These are phyloP conservation scores for Ctenopoma multispine DNA, from an alignment of 2,797 vertebrate genomes.

Conservation along the genomic window DNA sequence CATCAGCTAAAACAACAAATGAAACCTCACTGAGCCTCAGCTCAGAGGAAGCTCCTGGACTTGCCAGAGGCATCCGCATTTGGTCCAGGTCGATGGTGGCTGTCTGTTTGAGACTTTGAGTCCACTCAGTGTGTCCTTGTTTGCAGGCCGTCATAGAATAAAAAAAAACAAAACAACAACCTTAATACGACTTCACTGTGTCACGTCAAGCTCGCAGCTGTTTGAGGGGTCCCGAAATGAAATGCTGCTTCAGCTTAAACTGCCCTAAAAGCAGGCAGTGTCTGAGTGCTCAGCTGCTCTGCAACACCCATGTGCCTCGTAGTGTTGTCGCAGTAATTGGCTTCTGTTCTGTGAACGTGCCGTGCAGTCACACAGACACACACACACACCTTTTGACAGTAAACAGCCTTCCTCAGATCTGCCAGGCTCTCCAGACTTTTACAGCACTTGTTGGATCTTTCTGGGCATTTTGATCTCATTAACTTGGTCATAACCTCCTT, in stretches of 20 bases:
- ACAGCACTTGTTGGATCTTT: conserved; percentile 57
- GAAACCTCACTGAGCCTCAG: conserved; percentile 7
- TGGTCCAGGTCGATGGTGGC: neutral
- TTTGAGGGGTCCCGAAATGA: conserved; percentile 12
- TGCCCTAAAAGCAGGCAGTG: conserved; percentile 7
- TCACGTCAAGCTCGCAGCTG: conserved; percentile 5
- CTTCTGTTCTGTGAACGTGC: conserved; percentile 34
- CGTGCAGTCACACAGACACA: neutral
- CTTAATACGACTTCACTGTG: neutral
- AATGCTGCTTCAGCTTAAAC: conserved; percentile 18
- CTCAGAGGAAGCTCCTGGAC: neutral
- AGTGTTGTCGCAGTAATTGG: conserved; percentile 52
- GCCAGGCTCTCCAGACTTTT: conserved; percentile 55
- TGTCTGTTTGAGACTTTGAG: neutral
- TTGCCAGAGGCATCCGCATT: conserved; percentile 3
- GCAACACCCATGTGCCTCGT: conserved; percentile 28
- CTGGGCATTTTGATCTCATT: conserved; percentile 63
- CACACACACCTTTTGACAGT: conserved; percentile 32
- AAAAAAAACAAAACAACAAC: conserved; percentile 6
- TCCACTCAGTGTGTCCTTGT: neutral
- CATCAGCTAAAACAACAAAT: conserved; percentile 9
- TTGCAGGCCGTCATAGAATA: neutral
- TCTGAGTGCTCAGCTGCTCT: conserved; percentile 11
- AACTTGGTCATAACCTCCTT: conserved; percentile 40
- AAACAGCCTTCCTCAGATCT: conserved; percentile 65